Base-by-base conservation (phyloP, 2,797 vertebrate species). In the Artibeus jamaicensis region DNA sequence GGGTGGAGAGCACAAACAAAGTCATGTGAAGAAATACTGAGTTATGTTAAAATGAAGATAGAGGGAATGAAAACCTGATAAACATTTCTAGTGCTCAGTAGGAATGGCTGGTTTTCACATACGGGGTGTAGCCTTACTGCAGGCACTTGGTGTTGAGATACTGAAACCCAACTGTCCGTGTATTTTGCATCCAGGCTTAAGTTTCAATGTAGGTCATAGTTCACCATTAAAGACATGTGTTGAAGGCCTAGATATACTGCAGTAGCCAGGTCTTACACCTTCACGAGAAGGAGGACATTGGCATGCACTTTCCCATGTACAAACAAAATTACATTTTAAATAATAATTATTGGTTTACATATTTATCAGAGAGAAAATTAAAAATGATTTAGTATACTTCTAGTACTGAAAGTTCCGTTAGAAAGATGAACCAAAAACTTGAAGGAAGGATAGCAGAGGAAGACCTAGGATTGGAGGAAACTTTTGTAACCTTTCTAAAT, bases 1-100 rank as follows among this genome's bases (percentile, higher is more conserved):
- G 95, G 89, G 94, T 96, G 94, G 46, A 96, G 97, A 98, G 96
- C 91, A 92, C 96, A 96, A 79, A 88, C 94, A 89, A 96, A 97
- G 82, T 86, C 93, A 84, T 55, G 73, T 79, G 89, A 97, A 94
- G 95, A 94, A 97, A 93, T 82, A 55, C 62, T 89, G 86, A 88
- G 93, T 91, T 89, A 86, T 55, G 73, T 88, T 91, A 59, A 95
- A 94, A 73, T 16, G n/a, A 87, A 89, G 94, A 93, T 87, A 82
- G 89, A 97, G 88, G 77, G 77, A 74, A 70, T 32, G 73, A 92
- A 96, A 94, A 32, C 68, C 39, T 37, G 74, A 91, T 88, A 74
- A 65, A n/a, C 44, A 39, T 71, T 85, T 92, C 74, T 84, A 10
- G 39, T 32, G 32, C 34, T 91, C 55, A 3, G 4, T 67, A 89